Evolutionary conservation across 2,888 invertebrate genomes (phyloP), one percentile per base, ranked within the genome.

Genomic region (Fragum sueziense): DNA sequence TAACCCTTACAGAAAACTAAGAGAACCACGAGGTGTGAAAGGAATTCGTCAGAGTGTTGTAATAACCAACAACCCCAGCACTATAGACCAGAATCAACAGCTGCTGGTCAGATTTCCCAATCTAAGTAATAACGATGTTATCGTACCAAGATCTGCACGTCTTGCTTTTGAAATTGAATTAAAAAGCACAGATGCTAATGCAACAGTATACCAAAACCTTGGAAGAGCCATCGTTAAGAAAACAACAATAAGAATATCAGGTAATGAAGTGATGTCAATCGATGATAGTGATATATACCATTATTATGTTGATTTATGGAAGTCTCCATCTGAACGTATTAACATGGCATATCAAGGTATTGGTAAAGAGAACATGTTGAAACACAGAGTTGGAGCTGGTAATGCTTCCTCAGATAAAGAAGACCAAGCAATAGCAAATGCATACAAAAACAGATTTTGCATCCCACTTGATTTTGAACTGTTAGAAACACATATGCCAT

Each of bases 81-180:
- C 81, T 20, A 85, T 87, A 33, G 80, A 85, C 57, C 81, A 81
- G 31, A 85, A 84, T 34, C 80, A 85, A 74, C 78, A 76, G 27
- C 70, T 85, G n/a, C 37, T 79, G 14, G 81, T 86, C 14, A 59
- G 76, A 54, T 82, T 84, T 67, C 86, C 84, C 22, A 86, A 84
- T 61, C 75, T 82, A 7, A 76, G 80, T 37, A 70, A 47, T 41
- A 65, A 75, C 33, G 80, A 77, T 68, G 74, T 82, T 52, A 82
- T 84, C 70, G 76, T 82, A 3, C 83, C 85, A 3, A 74, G 86
- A 33, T 70, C 75, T 7, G 70, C 74, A 20, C 34, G 73, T 33
- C 37, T 86, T 22, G 83, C 85, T 9, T 86, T 85, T 71, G 74
- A 69, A 47, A 79, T 85, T 68, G 59, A 59, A 57, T 20, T 76